phyloP scores from a whole-genome alignment of 2,113 vertebrate species.

The Percopsis transmontana region DNA sequence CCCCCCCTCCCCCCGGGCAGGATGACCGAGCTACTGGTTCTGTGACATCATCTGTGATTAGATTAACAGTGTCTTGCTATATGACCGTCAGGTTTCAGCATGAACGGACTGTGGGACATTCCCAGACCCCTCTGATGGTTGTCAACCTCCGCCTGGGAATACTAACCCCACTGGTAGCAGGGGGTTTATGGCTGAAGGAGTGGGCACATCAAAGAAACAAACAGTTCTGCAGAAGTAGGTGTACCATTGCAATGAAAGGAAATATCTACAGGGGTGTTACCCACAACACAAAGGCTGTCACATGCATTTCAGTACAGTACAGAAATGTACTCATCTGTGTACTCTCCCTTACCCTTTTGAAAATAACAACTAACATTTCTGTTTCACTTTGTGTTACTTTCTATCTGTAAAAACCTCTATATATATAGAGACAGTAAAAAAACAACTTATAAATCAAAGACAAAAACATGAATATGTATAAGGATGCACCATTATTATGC shows the following conservation, averaged over 20 bases:
- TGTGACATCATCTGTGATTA: background rate
- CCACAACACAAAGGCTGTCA: too few species aligned
- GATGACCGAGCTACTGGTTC: conserved; percentile 7
- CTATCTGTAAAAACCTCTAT: background rate
- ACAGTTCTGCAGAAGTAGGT: too few species aligned
- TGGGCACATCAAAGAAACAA: too few species aligned
- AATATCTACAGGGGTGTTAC: too few species aligned
- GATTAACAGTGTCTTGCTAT: too few species aligned
- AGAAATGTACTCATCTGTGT: background rate
- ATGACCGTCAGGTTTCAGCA: too few species aligned
- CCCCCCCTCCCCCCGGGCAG: background rate
- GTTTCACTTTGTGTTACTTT: background rate
- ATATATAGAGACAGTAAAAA: background rate
- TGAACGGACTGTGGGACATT: too few species aligned
- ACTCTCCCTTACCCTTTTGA: background rate
- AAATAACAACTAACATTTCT: background rate
- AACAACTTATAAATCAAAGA: background rate
- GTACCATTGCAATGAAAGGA: too few species aligned
- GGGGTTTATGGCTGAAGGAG: too few species aligned
- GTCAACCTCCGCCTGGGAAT: too few species aligned
- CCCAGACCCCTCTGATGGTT: too few species aligned
- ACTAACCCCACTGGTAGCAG: too few species aligned
- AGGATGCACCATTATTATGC: background rate
- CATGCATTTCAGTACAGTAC: background rate
- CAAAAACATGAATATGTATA: background rate